Base-by-base conservation (phyloP, 2,113 vertebrate genomes). In the Actenoides lindsayi region DNA sequence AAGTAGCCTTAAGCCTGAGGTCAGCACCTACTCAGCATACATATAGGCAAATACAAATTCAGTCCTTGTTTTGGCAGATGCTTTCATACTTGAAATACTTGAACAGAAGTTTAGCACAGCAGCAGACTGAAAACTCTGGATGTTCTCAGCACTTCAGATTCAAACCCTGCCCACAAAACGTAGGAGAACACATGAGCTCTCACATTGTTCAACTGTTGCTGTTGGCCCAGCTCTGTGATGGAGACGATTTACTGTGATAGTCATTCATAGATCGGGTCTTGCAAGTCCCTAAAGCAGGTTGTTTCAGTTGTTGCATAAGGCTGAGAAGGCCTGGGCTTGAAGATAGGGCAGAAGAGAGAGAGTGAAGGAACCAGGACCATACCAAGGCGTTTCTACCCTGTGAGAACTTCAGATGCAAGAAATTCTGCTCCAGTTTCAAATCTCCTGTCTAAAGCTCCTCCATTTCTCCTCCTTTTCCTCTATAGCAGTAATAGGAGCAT, bases 261-360 rank as follows among this genome's bases (percentile, higher is more conserved):
- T 30, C 7, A 16, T 35, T 62, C 2, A 0, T 41, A 46, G 16
- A 30, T 57, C 51, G 57, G 13, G 16, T 4, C 1, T 83, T 84
- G 4, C 5, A 78, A 27, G 13, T 68, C 21, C 13, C n/a, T 37
- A 51, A 7, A 31, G 3, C 10, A 41, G 10, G 16, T 65, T 81
- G 8, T 15, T 67, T 23, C 0, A 0, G 27, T 30, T 8, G 12
- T 11, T 73, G 20, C 35, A 62, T 51, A 53, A n/a, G 17, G 8
- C 44, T 41, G 50, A 79, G 60, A 70, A 81, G 6, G 4, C 84
- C 50, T 62, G 6, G 11, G 9, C 21, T 82, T 0, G 0, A 15
- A 74, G 42, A 6, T 6, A 69, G 17, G 48, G 4, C 18, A 78
- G 42, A 24, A 85, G 10, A 37, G 86, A 87, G 11, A 25, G 9